Evolutionary conservation across 23 tunicate genomes (phyloP).

Genomic region (Phallusia fumigata): DNA sequence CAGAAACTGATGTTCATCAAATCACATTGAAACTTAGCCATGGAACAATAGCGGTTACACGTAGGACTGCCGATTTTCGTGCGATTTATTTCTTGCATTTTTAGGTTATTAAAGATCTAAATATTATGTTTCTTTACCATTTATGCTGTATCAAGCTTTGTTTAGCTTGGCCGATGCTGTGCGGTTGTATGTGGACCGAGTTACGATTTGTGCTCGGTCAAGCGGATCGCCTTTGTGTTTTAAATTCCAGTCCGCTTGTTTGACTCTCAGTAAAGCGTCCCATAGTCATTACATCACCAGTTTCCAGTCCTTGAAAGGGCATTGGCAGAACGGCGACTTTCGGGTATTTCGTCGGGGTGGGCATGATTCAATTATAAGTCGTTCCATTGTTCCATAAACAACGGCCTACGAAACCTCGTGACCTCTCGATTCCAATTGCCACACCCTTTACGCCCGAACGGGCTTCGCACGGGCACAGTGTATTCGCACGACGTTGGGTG

Average conservation of each 20-base stretch:
- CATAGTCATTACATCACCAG: conserved; percentile 1
- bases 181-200: background rate
- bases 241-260: background rate
- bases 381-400: background rate
- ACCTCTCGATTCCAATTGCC: background rate
- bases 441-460: background rate
- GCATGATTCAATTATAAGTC: background rate
- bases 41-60: too few species aligned
- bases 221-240: background rate
- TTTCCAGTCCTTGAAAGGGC: background rate
- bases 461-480: background rate
- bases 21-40: too few species aligned
- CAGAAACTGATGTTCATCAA: too few species aligned
- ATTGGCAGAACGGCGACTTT: background rate
- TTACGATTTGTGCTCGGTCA: background rate
- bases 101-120: too few species aligned
- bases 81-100: too few species aligned
- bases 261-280: background rate
- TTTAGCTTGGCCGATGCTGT: too few species aligned
- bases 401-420: background rate
- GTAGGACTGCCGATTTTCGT: too few species aligned
- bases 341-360: background rate
- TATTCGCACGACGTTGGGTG: background rate
- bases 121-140: too few species aligned
- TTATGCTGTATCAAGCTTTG: too few species aligned